These are phyloP conservation scores for Poecilia latipinna DNA, from an alignment of 2,113 vertebrate genomes.

Conservation along the genomic window DNA sequence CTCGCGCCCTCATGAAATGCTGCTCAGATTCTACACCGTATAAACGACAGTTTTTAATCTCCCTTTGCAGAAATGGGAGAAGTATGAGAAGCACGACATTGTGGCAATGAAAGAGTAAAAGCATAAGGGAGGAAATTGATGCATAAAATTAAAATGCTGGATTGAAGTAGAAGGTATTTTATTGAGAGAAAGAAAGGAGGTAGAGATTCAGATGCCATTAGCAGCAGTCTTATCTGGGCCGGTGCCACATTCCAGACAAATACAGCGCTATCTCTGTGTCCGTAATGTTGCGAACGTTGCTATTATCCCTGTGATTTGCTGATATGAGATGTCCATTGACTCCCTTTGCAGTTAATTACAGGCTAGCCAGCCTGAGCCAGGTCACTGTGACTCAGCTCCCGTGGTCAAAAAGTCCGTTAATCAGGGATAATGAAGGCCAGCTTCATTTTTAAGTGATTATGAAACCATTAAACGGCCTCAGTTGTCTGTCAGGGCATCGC, in stretches of 20 bases:
- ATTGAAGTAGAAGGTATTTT: not conserved
- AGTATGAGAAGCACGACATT: constrained; percentile 4
- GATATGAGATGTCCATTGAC: constrained; percentile 48
- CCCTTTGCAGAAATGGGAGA: constrained; percentile 19
- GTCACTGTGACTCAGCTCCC: constrained; percentile 26
- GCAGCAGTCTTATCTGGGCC: constrained; percentile 49
- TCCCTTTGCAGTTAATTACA: constrained; percentile 35
- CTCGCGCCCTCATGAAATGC: constrained; percentile 15
- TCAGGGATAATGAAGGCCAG: not conserved
- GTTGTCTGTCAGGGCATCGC: not conserved
- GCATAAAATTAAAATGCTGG: constrained; percentile 38
- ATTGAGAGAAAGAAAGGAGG: constrained; percentile 34
- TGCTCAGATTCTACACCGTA: not conserved
- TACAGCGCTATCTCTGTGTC: constrained; percentile 41
- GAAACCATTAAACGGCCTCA: not conserved
- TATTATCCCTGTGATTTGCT: constrained; percentile 58
- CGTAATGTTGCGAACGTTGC: constrained; percentile 54
- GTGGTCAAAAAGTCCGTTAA: constrained; percentile 7
- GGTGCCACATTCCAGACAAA: constrained; percentile 58
- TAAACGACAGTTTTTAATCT: constrained; percentile 34
- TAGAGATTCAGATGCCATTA: constrained; percentile 43
- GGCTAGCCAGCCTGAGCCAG: constrained; percentile 12
- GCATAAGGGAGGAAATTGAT: not conserved
- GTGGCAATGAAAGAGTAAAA: constrained; percentile 18
- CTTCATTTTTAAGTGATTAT: not conserved